These are phyloP conservation scores for Xenotilapia longispinis DNA, from an alignment of 2,113 vertebrate species.

Conservation along the genomic window DNA sequence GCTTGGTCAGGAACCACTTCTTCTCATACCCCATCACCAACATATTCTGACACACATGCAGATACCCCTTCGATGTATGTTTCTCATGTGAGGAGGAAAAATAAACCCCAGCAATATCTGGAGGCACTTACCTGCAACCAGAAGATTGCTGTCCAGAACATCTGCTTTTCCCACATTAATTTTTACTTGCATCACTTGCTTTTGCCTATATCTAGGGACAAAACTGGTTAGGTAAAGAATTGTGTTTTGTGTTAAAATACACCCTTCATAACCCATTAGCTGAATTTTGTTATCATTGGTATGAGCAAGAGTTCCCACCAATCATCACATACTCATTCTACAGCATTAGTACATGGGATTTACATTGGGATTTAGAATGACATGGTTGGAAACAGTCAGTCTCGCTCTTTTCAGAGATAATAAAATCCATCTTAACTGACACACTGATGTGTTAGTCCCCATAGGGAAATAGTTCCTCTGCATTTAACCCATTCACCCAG, in stretches of 20 bases:
- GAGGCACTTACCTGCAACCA: neutral
- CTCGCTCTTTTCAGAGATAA: neutral
- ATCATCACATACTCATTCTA: neutral
- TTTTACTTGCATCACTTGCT: neutral
- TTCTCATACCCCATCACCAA: neutral
- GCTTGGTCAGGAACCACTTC: neutral
- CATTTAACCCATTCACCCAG: too few species aligned
- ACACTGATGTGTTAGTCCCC: too few species aligned
- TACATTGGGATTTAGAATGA: neutral
- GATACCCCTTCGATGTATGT: neutral
- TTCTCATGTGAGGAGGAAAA: neutral
- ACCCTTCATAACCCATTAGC: neutral
- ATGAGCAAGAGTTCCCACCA: neutral
- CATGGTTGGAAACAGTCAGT: neutral
- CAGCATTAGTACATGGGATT: neutral
- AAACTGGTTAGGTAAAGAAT: neutral
- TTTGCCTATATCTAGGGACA: neutral
- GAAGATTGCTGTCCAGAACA: neutral
- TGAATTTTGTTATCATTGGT: neutral
- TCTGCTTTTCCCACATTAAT: neutral
- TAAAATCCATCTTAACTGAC: neutral
- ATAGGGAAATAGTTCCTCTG: too few species aligned
- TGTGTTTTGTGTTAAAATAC: neutral
- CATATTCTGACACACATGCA: neutral
- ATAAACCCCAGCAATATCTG: neutral